Conservation (phyloP, 2,888 invertebrate genomes). For the Luperina testacea region DNA sequence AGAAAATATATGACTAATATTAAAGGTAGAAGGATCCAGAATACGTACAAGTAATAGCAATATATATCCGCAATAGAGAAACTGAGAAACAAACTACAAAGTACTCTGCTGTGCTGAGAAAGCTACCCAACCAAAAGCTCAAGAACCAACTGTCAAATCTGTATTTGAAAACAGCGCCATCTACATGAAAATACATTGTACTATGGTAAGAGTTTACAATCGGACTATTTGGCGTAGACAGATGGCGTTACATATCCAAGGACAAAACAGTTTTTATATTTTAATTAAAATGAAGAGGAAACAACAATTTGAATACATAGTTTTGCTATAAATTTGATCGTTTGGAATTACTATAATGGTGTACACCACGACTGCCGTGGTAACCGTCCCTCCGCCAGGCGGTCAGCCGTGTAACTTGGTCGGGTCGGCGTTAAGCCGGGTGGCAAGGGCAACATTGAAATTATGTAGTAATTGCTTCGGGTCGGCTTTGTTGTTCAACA, state of each 20-base stretch:
- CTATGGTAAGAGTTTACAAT: neutral
- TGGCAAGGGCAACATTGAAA: neutral
- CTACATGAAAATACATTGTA: conserved; percentile 20
- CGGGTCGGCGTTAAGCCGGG: neutral
- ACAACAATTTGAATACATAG: neutral
- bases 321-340: neutral
- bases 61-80: neutral
- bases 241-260: conserved; percentile 5
- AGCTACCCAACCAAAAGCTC: no score
- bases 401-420: neutral
- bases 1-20: neutral
- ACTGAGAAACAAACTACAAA: no score
- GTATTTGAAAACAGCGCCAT: conserved; percentile 41
- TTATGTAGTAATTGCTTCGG: neutral
- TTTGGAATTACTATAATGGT: neutral
- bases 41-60: neutral
- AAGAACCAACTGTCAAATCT: conserved; percentile 34
- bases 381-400: neutral
- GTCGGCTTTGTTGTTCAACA: neutral
- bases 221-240: neutral
- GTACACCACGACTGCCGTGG: neutral
- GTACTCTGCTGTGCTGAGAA: no score
- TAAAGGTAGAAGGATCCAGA: neutral
- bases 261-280: neutral
- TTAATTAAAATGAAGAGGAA: neutral